phyloP scores from a whole-genome alignment of 2,888 invertebrate genomes.

The Glaucopsyche alexis region DNA sequence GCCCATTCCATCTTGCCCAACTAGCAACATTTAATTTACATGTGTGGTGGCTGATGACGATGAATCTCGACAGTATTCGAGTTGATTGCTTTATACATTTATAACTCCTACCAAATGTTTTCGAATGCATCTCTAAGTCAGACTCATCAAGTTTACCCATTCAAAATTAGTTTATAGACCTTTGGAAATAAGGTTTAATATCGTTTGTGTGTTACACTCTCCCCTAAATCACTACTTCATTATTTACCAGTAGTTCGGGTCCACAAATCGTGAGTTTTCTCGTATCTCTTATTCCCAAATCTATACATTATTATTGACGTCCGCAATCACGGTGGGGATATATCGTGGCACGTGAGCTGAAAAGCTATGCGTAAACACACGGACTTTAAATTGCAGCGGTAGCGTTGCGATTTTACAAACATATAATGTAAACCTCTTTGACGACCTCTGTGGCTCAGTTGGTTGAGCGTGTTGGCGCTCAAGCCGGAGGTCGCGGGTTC shows the following conservation, averaged over 20 bases:
- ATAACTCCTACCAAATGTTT: slow-evolving; percentile 22
- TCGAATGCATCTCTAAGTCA: slow-evolving; percentile 21
- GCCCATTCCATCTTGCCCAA: too few relatives aligned
- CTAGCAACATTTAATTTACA: background rate
- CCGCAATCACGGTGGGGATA: slow-evolving; percentile 54
- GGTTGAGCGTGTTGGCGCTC: too few relatives aligned
- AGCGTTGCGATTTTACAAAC: slow-evolving; percentile 20
- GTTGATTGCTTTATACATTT: slow-evolving; percentile 26
- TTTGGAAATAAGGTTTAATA: slow-evolving; percentile 7
- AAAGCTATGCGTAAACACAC: slow-evolving; percentile 39
- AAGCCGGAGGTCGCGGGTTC: too few relatives aligned
- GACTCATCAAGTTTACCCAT: background rate
- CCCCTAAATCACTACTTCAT: slow-evolving; percentile 32
- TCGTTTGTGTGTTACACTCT: slow-evolving; percentile 15
- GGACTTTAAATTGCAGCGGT: slow-evolving; percentile 33
- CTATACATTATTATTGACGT: slow-evolving; percentile 58
- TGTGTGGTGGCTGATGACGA: too few relatives aligned
- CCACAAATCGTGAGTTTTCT: slow-evolving; percentile 37
- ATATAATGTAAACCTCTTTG: too few relatives aligned
- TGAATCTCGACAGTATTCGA: background rate
- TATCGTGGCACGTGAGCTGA: slow-evolving; percentile 41
- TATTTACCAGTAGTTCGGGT: slow-evolving; percentile 33
- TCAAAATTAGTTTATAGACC: background rate
- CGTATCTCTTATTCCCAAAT: slow-evolving; percentile 47
- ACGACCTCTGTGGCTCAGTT: too few relatives aligned